Percentiles rank a stretch among this genome's conserved stretches.
phyloP scores from a whole-genome alignment of 2,113 vertebrate species.

The Callipepla squamata region DNA sequence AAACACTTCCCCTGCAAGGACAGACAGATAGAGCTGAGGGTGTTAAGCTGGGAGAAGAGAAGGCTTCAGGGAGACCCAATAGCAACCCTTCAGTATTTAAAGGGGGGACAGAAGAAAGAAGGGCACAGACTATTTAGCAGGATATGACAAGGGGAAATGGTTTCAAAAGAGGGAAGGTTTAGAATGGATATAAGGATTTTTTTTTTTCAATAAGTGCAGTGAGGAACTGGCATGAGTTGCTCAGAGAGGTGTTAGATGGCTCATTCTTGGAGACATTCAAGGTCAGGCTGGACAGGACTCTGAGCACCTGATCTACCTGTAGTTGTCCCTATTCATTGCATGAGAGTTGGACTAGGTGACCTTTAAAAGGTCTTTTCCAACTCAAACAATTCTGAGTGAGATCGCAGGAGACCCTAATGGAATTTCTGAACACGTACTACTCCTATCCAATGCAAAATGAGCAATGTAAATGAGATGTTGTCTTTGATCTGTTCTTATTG shows the following conservation, averaged over 20 bases:
- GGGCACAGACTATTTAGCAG: background rate
- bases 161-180: background rate
- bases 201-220: background rate
- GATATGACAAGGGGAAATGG: background rate
- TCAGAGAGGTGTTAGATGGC: background rate
- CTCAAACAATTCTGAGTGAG: no score
- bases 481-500: background rate
- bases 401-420: background rate
- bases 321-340: background rate
- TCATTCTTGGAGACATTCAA: background rate
- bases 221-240: background rate
- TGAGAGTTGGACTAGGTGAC: background rate
- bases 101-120: background rate
- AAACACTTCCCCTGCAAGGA: background rate
- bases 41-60: background rate
- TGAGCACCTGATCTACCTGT: no score
- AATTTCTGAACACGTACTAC: background rate
- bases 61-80: background rate
- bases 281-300: background rate
- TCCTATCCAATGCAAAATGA: background rate
- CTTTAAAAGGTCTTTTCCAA: background rate
- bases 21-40: background rate
- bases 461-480: background rate
- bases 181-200: background rate
- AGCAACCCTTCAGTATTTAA: background rate